Evolutionary conservation across 2,113 vertebrate species (phyloP).

Genomic region (Actinemys pallida): DNA sequence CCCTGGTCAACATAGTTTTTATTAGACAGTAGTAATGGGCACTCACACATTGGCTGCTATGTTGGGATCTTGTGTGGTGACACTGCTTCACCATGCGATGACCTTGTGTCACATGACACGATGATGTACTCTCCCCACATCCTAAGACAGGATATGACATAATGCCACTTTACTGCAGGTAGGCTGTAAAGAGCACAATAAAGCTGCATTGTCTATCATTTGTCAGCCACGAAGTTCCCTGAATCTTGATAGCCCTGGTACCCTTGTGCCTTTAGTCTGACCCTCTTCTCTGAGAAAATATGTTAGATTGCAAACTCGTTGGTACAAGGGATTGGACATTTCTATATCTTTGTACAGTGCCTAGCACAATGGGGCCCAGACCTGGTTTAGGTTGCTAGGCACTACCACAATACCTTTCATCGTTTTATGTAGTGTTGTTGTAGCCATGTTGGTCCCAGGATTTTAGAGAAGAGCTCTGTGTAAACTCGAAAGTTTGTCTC

Average conservation of each 20-base stretch:
- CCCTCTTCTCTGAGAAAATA: background rate
- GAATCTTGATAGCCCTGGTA: background rate
- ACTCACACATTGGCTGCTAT: background rate
- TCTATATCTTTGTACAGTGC: background rate
- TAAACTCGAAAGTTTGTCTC: too few species aligned
- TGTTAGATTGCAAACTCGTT: background rate
- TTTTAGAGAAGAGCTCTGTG: background rate
- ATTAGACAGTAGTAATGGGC: background rate
- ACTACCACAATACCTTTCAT: background rate
- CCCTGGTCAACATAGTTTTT: background rate
- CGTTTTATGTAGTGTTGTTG: background rate
- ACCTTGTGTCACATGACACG: accelerated
- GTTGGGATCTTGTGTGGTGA: background rate
- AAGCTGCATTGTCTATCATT: background rate
- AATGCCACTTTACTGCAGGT: accelerated
- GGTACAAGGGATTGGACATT: background rate
- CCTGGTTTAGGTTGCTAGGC: background rate
- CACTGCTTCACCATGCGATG: background rate
- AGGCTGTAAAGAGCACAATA: background rate
- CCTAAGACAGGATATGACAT: background rate
- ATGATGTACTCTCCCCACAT: accelerated
- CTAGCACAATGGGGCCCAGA: background rate
- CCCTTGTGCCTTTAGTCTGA: background rate
- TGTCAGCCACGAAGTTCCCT: background rate
- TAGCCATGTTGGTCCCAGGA: background rate